Evolutionary conservation across 2,797 vertebrate genomes (phyloP), one percentile per base, ranked within the genome.

Genomic region (Buphagus erythrorhynchus): DNA sequence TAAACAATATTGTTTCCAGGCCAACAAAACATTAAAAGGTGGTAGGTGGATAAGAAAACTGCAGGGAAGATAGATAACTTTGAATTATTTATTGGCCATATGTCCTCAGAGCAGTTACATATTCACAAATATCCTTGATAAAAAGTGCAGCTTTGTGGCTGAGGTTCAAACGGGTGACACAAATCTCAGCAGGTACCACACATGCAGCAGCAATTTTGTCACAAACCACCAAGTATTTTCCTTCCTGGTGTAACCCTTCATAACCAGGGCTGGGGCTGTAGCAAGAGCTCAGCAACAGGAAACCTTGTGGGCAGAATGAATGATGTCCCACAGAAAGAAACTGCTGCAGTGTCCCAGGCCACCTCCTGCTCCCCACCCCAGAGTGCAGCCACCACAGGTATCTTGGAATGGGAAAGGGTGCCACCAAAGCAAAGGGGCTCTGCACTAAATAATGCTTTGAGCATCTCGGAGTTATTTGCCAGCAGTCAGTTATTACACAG

Each of bases 31-130:
- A 96, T 95, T 97, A 95, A 95, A 97, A 96, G 83, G 93, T 96
- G 91, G 94, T 97, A 97, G 94, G 92, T 97, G 75, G 94, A 52
- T 86, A 94, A 91, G 88, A 94, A 94, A 96, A 97, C 93, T 93
- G 94, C 81, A 94, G 92, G 93, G 93, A 94, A 95, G 95, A 98
- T 83, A 97, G 96, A 96, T 97, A 97, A 96, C 96, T 96, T 97
- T 98, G 98, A 98, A 98, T 98, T 98, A 98, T 98, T 98, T 98
- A 98, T 98, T 95, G 76, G 80, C 95, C 96, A 91, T 97, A 95
- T 97, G 95, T 98, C 95, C 98, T 97, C 74, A 80, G 90, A 93
- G 90, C 91, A 90, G 95, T 97, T 97, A 86, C 89, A 87, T 94
- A 97, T 97, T 98, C 77, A 68, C 95, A 97, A 97, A 98, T 93